Evolutionary conservation across 2,113 vertebrate species (phyloP).

Genomic region (Xenopus tropicalis): DNA sequence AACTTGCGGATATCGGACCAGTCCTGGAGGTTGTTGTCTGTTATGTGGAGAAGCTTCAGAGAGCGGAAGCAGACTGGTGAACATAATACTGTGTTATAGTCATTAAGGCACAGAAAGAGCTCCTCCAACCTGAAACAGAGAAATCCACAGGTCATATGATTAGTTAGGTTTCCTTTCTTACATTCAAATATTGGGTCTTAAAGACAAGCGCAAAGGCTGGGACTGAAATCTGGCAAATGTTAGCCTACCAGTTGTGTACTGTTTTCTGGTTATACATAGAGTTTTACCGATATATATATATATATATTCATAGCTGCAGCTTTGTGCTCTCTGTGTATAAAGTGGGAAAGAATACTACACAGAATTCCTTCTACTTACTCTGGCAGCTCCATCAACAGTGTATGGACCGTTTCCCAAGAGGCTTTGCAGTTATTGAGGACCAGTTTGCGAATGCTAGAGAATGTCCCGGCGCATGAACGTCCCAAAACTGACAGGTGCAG

Average conservation of each 20-base stretch:
- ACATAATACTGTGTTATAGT: conserved; percentile 82
- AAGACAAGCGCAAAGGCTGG: too few relatives aligned
- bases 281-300: too few relatives aligned
- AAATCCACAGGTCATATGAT: conserved; percentile 12
- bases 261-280: too few relatives aligned
- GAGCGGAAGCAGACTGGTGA: conserved; percentile 80
- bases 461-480: conserved; percentile 76
- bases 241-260: too few relatives aligned
- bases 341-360: too few relatives aligned
- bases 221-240: too few relatives aligned
- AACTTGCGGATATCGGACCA: conserved; percentile 92
- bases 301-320: too few relatives aligned
- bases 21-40: conserved; percentile 90
- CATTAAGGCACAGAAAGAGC: conserved; percentile 97
- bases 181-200: too few relatives aligned
- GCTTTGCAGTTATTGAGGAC: conserved; percentile 95
- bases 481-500: conserved; percentile 81
- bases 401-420: conserved; percentile 94
- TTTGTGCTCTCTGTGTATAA: too few relatives aligned
- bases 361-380: conserved; percentile 72
- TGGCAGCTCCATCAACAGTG: conserved; percentile 80
- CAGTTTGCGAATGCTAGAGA: conserved; percentile 82
- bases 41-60: conserved; percentile 92
- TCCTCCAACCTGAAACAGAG: conserved; percentile 82
- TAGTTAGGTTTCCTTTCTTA: not conserved